A percentile compares a stretch with the other conserved stretches of the same genome.
Conservation (phyloP, 2,888 invertebrate genomes). For the Gonocerus acuteangulatus region DNA sequence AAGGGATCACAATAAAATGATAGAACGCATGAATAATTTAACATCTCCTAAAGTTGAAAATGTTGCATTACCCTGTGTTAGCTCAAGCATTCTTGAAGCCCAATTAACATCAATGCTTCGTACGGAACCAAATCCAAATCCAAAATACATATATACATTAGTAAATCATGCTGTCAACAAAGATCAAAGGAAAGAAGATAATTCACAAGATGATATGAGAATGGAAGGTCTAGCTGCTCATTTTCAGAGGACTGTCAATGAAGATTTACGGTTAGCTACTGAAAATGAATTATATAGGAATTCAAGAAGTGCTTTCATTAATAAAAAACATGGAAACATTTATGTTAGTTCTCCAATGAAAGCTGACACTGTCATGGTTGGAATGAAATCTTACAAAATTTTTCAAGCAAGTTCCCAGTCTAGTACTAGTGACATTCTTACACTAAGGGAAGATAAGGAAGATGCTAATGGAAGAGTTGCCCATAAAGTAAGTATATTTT, state of each 20-base stretch:
- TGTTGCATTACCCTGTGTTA: constrained; percentile 32
- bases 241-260: constrained; percentile 31
- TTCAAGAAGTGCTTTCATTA: constrained; percentile 11
- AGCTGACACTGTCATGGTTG: constrained; percentile 29
- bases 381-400: constrained; percentile 30
- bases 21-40: constrained; percentile 11
- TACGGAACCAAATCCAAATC: constrained; percentile 23
- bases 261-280: constrained; percentile 19
- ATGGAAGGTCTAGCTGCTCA: constrained; percentile 35
- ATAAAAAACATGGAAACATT: constrained; percentile 31
- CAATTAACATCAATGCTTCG: constrained; percentile 36
- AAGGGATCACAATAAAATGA: constrained; percentile 21
- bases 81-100: constrained; percentile 38
- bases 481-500: constrained; percentile 10
- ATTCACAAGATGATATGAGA: constrained; percentile 31
- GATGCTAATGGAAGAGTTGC: constrained; percentile 23
- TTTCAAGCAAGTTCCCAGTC: constrained; percentile 23
- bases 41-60: constrained; percentile 28
- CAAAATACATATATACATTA: constrained; percentile 32
- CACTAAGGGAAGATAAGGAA: constrained; percentile 16
- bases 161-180: constrained; percentile 29
- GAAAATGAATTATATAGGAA: constrained; percentile 29
- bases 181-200: constrained; percentile 26
- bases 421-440: constrained; percentile 26
- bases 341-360: constrained; percentile 34